A percentile compares a stretch with the other conserved stretches of the same genome.
Evolutionary conservation across 2,797 vertebrate species (phyloP).

Genomic region (Taeniopygia guttata): DNA sequence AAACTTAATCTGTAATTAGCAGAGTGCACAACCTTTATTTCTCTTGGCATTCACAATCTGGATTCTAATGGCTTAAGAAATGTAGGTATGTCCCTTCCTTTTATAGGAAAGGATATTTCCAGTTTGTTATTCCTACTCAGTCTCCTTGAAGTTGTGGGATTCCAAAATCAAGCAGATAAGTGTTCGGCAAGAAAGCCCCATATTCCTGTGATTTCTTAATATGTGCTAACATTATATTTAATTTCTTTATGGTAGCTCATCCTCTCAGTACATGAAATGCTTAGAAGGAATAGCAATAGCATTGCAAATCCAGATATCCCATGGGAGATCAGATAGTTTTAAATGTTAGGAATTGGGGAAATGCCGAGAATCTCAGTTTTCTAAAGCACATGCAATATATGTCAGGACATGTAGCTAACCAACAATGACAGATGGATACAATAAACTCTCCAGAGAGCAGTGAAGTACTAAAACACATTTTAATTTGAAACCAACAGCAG

Average conservation of each 20-base stretch:
- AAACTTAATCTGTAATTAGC: conserved; percentile 4
- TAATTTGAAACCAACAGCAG: not conserved
- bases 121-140: not conserved
- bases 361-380: not conserved
- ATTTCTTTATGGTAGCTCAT: not conserved
- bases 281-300: not conserved
- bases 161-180: not conserved
- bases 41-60: not conserved
- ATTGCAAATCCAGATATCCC: not conserved
- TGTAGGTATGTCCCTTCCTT: not conserved
- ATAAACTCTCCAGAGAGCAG: not conserved
- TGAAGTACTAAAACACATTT: not conserved
- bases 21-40: not conserved
- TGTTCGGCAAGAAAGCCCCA: not conserved
- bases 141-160: not conserved
- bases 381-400: not conserved
- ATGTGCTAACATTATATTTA: not conserved
- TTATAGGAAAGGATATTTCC: not conserved
- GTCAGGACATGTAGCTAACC: not conserved
- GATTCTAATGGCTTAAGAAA: not conserved
- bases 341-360: not conserved
- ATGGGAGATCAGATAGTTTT: not conserved
- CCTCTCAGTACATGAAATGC: not conserved
- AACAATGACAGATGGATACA: not conserved
- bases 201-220: not conserved